A percentile compares a stretch with the other conserved stretches of the same genome.
Evolutionary conservation across 2,797 vertebrate genomes (phyloP).

Genomic region (Acanthis flammea): DNA sequence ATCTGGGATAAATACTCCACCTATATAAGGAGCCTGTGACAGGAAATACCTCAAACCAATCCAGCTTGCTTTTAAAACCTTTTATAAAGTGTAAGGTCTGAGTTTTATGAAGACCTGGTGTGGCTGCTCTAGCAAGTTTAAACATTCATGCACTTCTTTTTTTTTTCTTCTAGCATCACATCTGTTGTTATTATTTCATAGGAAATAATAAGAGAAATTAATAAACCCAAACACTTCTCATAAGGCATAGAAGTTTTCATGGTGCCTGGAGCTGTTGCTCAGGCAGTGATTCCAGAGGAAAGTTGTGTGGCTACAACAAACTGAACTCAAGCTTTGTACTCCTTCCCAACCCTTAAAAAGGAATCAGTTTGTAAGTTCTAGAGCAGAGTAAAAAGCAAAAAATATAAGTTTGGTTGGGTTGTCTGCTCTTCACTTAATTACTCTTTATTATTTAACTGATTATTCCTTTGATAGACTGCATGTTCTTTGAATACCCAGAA

Average conservation of each 20-base stretch:
- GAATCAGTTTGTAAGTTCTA: background rate
- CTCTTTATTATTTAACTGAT: background rate
- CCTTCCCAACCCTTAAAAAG: background rate
- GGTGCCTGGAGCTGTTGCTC: background rate
- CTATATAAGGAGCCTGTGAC: conserved; percentile 29
- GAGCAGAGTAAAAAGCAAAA: background rate
- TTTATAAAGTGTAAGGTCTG: background rate
- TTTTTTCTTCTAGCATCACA: background rate
- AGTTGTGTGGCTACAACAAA: background rate
- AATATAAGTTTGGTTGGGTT: background rate
- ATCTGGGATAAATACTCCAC: conserved; percentile 49
- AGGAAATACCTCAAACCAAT: conserved; percentile 48
- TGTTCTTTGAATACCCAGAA: background rate
- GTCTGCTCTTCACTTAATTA: background rate
- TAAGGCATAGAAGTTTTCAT: fast-evolving
- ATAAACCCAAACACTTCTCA: background rate
- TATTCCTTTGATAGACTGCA: background rate
- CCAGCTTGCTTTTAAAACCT: conserved; percentile 23
- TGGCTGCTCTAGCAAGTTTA: background rate
- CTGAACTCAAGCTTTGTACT: background rate
- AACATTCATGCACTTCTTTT: background rate
- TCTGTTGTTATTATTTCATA: background rate
- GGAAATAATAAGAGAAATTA: background rate
- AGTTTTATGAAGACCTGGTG: background rate
- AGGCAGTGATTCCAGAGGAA: background rate